phyloP scores from a whole-genome alignment of 2,113 vertebrate genomes.

The Hydrolagus affinis region DNA sequence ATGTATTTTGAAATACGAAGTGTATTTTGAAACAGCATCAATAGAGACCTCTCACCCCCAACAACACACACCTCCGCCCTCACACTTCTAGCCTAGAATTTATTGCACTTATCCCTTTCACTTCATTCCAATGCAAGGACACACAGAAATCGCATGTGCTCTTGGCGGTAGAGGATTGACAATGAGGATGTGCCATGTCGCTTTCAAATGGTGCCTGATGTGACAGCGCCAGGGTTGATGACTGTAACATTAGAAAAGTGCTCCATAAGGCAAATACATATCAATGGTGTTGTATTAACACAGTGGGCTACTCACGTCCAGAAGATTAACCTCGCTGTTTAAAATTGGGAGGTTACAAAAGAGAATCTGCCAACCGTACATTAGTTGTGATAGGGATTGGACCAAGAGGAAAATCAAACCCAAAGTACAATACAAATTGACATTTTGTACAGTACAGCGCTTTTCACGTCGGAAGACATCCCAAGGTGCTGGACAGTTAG shows the following conservation, averaged over 20 bases:
- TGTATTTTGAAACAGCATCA: too few species aligned
- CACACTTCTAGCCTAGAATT: not conserved
- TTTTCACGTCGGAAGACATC: too few species aligned
- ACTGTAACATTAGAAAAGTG: not conserved
- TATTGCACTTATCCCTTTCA: not conserved
- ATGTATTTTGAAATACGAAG: too few species aligned
- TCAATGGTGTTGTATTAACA: not conserved
- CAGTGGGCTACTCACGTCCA: not conserved
- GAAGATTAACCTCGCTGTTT: constrained; percentile 2
- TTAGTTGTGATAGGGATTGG: not conserved
- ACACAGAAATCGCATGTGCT: not conserved
- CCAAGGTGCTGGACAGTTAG: too few species aligned
- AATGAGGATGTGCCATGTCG: not conserved
- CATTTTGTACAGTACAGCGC: too few species aligned
- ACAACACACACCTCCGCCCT: not conserved
- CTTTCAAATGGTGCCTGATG: not conserved
- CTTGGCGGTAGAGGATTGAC: not conserved
- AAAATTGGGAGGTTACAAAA: not conserved
- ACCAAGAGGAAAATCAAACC: not conserved
- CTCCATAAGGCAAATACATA: not conserved
- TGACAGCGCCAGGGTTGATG: not conserved
- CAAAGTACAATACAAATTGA: too few species aligned
- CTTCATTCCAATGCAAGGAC: not conserved
- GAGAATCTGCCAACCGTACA: not conserved
- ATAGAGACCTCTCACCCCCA: too few species aligned